These are phyloP conservation scores for Cryptosula pallasiana DNA, from an alignment of 2,888 invertebrate genomes.

Conservation along the genomic window DNA sequence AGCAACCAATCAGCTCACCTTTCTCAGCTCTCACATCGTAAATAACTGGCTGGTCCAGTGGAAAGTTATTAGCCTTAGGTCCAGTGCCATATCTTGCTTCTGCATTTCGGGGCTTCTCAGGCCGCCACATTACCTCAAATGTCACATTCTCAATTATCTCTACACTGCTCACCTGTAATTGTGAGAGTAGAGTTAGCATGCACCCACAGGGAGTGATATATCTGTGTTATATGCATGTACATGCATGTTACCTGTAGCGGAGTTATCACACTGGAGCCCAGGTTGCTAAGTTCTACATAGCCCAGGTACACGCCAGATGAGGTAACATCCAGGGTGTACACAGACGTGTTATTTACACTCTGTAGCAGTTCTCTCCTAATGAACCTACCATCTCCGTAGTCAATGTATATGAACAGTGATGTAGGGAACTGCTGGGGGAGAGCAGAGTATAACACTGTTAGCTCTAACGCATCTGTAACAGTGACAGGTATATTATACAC, in stretches of 20 bases:
- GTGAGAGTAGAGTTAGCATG: too few species aligned
- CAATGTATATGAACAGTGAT: not conserved
- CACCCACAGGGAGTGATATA: too few species aligned
- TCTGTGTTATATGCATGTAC: too few species aligned
- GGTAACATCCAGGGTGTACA: not conserved
- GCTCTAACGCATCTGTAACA: slow-evolving; percentile 23
- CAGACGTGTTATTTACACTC: not conserved
- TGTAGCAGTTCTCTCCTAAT: not conserved
- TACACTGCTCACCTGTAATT: slow-evolving; percentile 5
- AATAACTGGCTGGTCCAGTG: not conserved
- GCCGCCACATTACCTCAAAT: not conserved
- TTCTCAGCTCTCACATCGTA: not conserved
- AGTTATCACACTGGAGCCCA: not conserved
- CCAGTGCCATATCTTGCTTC: not conserved
- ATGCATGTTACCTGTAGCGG: slow-evolving; percentile 6
- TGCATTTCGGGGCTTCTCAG: not conserved
- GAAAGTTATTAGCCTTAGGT: not conserved
- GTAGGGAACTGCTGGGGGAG: slow-evolving; percentile 29
- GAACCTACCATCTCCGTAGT: slow-evolving; percentile 4
- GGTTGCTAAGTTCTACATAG: not conserved
- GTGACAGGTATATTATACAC: too few species aligned
- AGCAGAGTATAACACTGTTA: slow-evolving; percentile 30
- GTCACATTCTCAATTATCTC: slow-evolving; percentile 9
- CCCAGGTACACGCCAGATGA: not conserved
- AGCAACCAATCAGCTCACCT: too few species aligned